phyloP scores from a whole-genome alignment of 2,888 invertebrate species.

The Onthophagus sagittarius region DNA sequence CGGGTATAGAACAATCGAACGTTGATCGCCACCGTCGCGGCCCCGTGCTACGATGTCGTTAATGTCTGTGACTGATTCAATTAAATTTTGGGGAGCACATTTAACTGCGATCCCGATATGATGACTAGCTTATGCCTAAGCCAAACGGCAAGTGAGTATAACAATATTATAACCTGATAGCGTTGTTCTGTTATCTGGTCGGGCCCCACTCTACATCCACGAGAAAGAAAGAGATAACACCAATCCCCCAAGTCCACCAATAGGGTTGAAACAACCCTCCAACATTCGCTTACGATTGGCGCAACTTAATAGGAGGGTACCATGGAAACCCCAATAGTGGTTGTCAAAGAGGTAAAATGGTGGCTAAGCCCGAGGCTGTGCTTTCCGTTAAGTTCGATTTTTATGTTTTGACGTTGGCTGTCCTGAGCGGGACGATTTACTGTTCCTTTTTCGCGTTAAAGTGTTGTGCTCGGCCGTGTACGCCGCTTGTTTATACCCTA shows the following conservation, averaged over 20 bases:
- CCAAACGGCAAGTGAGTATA: slow-evolving; percentile 52
- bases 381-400: slow-evolving; percentile 45
- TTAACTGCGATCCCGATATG: slow-evolving; percentile 49
- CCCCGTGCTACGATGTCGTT: slow-evolving; percentile 34
- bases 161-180: slow-evolving; percentile 52
- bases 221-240: background rate
- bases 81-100: slow-evolving; percentile 48
- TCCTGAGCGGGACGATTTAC: slow-evolving; percentile 21
- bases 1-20: background rate
- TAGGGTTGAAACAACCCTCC: slow-evolving; percentile 28
- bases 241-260: slow-evolving; percentile 24
- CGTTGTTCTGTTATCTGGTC: slow-evolving; percentile 49
- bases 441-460: slow-evolving; percentile 40
- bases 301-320: slow-evolving; percentile 46
- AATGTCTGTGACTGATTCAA: slow-evolving; percentile 52
- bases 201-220: slow-evolving; percentile 14
- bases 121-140: slow-evolving; percentile 50
- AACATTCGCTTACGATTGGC: slow-evolving; percentile 32
- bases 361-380: slow-evolving; percentile 42
- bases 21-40: slow-evolving; percentile 5
- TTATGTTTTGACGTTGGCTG: slow-evolving; percentile 47
- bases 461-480: slow-evolving; percentile 36
- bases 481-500: slow-evolving; percentile 25
- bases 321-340: slow-evolving; percentile 49
- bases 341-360: slow-evolving; percentile 43